Evolutionary conservation across 2,888 invertebrate genomes (phyloP).

Genomic region (Cyaniris semiargus): DNA sequence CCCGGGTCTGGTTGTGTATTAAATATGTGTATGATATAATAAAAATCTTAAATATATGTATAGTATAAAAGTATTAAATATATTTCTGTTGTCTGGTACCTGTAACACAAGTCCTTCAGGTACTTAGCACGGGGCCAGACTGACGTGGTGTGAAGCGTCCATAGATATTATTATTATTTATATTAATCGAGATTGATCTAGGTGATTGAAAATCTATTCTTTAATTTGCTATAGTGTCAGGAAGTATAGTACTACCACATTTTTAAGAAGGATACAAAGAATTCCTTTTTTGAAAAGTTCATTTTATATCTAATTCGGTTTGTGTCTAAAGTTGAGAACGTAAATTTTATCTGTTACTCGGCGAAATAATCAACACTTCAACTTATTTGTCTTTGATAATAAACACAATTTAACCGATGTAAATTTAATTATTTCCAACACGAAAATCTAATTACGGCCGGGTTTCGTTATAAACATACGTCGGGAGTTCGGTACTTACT

Average conservation of each 20-base stretch:
- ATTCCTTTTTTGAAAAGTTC: too few species aligned
- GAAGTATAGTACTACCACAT: neutral
- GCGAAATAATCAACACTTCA: neutral
- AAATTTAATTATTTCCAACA: slow-evolving; percentile 25
- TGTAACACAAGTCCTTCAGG: too few species aligned
- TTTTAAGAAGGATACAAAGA: neutral
- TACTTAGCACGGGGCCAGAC: too few species aligned
- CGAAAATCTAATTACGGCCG: slow-evolving; percentile 24
- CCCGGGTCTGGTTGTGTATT: too few species aligned
- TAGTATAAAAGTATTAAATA: too few species aligned
- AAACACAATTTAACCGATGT: slow-evolving; percentile 25
- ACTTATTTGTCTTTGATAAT: slow-evolving; percentile 8
- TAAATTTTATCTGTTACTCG: neutral
- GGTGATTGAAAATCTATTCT: too few species aligned
- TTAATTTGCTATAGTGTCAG: too few species aligned
- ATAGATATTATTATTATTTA: too few species aligned
- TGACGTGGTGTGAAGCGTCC: too few species aligned
- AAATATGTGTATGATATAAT: too few species aligned
- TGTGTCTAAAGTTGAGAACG: neutral
- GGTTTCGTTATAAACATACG: slow-evolving; percentile 27
- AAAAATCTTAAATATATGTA: too few species aligned
- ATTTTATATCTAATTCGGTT: neutral
- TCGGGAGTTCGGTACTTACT: neutral
- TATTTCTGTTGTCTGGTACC: too few species aligned
- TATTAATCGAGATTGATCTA: neutral